Base-by-base conservation (phyloP, 2,888 invertebrate species). In the Beris chalybata region DNA sequence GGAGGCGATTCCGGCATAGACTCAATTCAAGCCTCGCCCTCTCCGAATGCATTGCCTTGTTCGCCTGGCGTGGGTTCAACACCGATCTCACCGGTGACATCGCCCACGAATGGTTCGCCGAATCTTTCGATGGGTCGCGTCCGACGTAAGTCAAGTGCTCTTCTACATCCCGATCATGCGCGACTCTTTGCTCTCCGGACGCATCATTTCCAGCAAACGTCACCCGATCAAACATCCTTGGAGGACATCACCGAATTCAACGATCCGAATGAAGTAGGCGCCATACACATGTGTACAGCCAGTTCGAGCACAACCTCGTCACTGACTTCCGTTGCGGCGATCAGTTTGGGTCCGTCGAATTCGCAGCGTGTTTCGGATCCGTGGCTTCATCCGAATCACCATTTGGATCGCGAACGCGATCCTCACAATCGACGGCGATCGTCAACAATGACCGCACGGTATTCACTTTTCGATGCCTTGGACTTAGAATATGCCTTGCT, bases 1-100 rank as follows among this genome's bases (percentile, higher is more conserved):
- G 84, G 85, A 72, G 84, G 85, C 72, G 89, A 89, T 77, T 89
- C 89, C 15, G 89, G 89, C 68, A 89, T 89, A 75, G 89, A 89
- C 71, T 89, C 89, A 12, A 85, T 87, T 69, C 89, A 89, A 84
- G 89, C 89, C 73, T 85, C 85, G 47, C 85, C 85, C 5, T 82
- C 83, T 63, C 85, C 85, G 12, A 81, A 80, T 69, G 79, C 80
- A 47, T 75, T 81, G 69, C 76, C 77, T n/a, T 77, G 77, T 7
- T 78, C 79, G 12, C 80, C 79, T 38, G 79, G 78, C 5, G 73
- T 73, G 0, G 77, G 78, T 38, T 81, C 82, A 50, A 76, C 78
- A 38, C 74, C 78, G 55, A 76, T 73, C 29, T 79, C 80, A 54
- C 80, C 80, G n/a, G 76, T 76, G 6, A 76, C 76, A 66, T 78